Conservation (phyloP, 2,888 invertebrate genomes). For the Macrostomum cliftonense region DNA sequence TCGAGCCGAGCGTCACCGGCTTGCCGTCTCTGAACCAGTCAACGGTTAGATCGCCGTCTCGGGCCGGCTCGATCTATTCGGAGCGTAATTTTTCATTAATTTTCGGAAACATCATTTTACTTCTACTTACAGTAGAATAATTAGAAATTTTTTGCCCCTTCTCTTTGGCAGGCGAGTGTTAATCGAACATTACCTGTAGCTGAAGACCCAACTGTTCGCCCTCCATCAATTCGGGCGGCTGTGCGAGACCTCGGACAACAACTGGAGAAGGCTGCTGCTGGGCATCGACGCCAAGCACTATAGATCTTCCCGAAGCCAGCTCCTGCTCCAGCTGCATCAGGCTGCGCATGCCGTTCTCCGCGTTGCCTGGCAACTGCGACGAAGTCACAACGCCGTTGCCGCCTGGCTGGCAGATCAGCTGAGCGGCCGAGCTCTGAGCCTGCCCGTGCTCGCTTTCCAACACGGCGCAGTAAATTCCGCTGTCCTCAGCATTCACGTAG, state of each 20-base stretch:
- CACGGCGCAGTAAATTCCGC: constrained; percentile 81
- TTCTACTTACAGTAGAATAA: too few species aligned
- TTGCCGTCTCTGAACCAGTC: constrained; percentile 54
- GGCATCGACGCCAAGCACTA: too few species aligned
- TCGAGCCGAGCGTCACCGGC: constrained; percentile 21
- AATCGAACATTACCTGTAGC: constrained; percentile 49
- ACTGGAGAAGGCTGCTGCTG: too few species aligned
- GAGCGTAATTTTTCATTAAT: too few species aligned
- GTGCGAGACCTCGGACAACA: neutral
- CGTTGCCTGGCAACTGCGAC: constrained; percentile 44
- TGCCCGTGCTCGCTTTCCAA: constrained; percentile 83
- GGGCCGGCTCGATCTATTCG: constrained; percentile 57
- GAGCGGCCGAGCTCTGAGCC: constrained; percentile 39
- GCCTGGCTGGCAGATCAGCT: constrained; percentile 11
- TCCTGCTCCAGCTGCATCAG: constrained; percentile 66
- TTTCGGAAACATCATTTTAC: too few species aligned
- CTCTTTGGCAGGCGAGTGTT: too few species aligned
- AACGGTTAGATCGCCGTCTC: constrained; percentile 70
- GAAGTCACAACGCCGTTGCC: constrained; percentile 13
- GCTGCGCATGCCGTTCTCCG: constrained; percentile 82
- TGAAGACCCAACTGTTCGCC: constrained; percentile 76
- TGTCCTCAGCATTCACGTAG: constrained; percentile 88
- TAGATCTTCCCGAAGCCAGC: neutral
- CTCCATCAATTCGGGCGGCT: constrained; percentile 41
- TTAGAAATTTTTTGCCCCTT: too few species aligned